These are phyloP conservation scores for Ylistrum balloti DNA, from an alignment of 1,140 invertebrate genomes.

Conservation along the genomic window DNA sequence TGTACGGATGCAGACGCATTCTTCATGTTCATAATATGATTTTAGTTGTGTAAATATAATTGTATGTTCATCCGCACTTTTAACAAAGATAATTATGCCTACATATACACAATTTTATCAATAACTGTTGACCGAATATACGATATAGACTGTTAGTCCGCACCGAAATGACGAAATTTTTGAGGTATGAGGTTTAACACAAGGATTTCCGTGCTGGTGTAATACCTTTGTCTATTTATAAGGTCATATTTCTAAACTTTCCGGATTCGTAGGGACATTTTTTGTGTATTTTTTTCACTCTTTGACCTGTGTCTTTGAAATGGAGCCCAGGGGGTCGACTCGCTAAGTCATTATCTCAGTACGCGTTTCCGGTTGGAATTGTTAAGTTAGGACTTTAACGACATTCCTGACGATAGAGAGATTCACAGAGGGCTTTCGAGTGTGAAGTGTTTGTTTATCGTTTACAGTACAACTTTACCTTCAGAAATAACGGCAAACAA, in stretches of 20 bases:
- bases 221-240: not conserved
- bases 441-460: not conserved
- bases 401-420: slow-evolving; percentile 31
- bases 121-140: too few species aligned
- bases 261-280: not conserved
- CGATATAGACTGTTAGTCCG: too few species aligned
- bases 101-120: too few species aligned
- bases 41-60: too few species aligned
- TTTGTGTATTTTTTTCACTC: not conserved
- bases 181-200: not conserved
- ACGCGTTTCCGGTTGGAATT: not conserved
- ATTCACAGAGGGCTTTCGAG: not conserved
- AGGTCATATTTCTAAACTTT: not conserved
- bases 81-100: too few species aligned
- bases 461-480: not conserved
- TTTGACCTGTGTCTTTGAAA: not conserved
- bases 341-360: not conserved
- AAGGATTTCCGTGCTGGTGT: not conserved
- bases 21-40: not conserved
- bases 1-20: not conserved
- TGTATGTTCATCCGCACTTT: too few species aligned
- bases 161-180: not conserved
- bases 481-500: not conserved
- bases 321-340: not conserved
- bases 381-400: not conserved